Base-by-base conservation (phyloP, 2,888 invertebrate genomes). In the Reticulitermes lucifugus region DNA sequence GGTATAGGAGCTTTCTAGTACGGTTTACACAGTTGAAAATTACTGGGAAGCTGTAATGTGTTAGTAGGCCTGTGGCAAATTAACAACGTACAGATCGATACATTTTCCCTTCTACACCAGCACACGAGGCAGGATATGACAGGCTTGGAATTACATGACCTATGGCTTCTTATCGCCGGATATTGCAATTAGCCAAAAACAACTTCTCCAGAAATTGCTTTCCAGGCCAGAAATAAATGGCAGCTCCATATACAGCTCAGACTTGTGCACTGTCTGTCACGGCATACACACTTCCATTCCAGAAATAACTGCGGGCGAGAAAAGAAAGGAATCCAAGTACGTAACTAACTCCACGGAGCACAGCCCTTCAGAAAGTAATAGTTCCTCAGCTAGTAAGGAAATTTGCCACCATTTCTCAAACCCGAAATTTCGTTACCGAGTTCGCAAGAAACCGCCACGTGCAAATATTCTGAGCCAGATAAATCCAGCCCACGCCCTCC, bases 171-270 rank as follows among this genome's bases (percentile, higher is more conserved):
- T n/a, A 65, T 25, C 65, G 6, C 65, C 65, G 65, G 73, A 35
- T 73, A 73, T 73, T 73, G 73, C 73, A 73, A 73, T 73, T 73
- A 73, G 73, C 14, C 10, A 73, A 73, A 41, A 73, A 73, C 41
- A 41, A 18, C 25, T 41, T 6, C 41, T 73, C 21, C 73, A 41
- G 73, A 73, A 73, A 73, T 73, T 73, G 73, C 35, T 73, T 73
- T 73, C 73, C 65, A 65, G 25, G 25, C 41, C 73, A 73, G 73
- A 73, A 73, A 73, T 73, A 73, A 73, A 73, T 73, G 73, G 41
- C 73, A 14, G 10, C 73, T 73, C 65, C 65, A 65, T 25, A 65
- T 25, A n/a, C n/a, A 65, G n/a, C 4, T 6, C 25, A 25, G 65
- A 25, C 65, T 2, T 25, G 9, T 25, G 25, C 25, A 65, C 25